These are phyloP conservation scores for Mustela lutreola DNA, from an alignment of 2,113 vertebrate species.

Conservation along the genomic window DNA sequence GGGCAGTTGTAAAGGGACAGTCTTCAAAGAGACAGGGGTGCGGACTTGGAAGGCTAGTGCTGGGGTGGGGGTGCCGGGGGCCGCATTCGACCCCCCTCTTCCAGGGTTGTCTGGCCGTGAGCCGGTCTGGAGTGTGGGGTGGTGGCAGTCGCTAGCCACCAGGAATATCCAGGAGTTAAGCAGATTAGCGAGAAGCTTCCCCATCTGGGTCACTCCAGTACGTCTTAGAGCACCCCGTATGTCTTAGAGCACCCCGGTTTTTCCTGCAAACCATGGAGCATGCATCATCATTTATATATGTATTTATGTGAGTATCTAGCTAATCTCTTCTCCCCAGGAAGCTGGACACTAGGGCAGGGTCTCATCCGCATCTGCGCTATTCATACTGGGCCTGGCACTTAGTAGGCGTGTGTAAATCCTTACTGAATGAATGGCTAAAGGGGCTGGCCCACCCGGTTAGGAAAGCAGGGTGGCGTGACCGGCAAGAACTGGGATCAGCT, in stretches of 20 bases:
- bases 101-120: background rate
- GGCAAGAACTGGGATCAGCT: background rate
- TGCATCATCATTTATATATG: background rate
- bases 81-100: background rate
- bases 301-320: background rate
- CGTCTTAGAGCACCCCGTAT: background rate
- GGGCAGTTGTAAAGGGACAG: slow-evolving; percentile 87
- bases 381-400: rapidly evolving
- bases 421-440: background rate
- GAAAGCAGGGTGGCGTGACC: rapidly evolving
- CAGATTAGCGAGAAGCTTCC: background rate
- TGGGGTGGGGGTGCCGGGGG: rapidly evolving
- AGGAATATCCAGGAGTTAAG: background rate
- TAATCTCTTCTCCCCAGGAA: background rate
- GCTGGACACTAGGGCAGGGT: background rate
- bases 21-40: slow-evolving; percentile 62
- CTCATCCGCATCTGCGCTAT: rapidly evolving
- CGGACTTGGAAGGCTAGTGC: rapidly evolving
- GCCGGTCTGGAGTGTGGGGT: background rate
- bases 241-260: background rate
- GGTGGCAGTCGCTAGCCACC: background rate
- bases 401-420: rapidly evolving
- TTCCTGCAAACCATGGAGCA: background rate
- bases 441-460: background rate
- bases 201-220: background rate